Evolutionary conservation across 2,888 invertebrate species (phyloP).

Genomic region (Pterobdella sp.): DNA sequence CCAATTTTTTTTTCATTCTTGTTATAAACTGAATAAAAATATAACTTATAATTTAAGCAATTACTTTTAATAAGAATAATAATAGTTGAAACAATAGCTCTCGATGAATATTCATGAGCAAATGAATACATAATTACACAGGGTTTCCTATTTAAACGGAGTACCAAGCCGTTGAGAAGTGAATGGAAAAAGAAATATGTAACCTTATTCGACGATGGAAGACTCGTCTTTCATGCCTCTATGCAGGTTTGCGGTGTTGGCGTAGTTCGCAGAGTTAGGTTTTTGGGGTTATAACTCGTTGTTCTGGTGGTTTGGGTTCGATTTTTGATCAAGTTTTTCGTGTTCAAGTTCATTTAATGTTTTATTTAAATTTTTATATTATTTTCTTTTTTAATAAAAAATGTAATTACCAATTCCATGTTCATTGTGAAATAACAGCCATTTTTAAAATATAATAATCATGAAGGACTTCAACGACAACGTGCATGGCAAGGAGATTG

Average conservation of each 20-base stretch:
- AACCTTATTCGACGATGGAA: slow-evolving; percentile 33
- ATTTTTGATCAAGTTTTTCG: not conserved
- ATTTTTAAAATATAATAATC: slow-evolving; percentile 26
- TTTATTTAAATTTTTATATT: not conserved
- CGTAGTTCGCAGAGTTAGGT: no score
- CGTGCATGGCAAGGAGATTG: slow-evolving; percentile 64
- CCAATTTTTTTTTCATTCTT: not conserved
- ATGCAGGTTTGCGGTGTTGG: slow-evolving; percentile 64
- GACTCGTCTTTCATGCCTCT: slow-evolving; percentile 79
- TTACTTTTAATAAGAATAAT: no score
- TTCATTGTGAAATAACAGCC: not conserved
- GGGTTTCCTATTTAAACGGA: slow-evolving; percentile 89
- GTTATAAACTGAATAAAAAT: no score
- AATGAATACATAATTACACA: no score
- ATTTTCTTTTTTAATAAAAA: no score
- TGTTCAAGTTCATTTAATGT: not conserved
- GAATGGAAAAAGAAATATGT: slow-evolving; percentile 98
- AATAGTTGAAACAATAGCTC: no score
- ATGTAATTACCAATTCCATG: no score
- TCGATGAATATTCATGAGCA: no score
- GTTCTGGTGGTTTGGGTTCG: not conserved
- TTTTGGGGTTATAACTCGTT: slow-evolving; percentile 7
- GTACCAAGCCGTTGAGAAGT: slow-evolving; percentile 73
- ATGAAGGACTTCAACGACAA: slow-evolving; percentile 72
- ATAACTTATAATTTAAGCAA: no score